A percentile compares a stretch with the other conserved stretches of the same genome.
These are phyloP conservation scores for Plagiodera versicolora DNA, from an alignment of 2,888 invertebrate genomes.

Conservation along the genomic window DNA sequence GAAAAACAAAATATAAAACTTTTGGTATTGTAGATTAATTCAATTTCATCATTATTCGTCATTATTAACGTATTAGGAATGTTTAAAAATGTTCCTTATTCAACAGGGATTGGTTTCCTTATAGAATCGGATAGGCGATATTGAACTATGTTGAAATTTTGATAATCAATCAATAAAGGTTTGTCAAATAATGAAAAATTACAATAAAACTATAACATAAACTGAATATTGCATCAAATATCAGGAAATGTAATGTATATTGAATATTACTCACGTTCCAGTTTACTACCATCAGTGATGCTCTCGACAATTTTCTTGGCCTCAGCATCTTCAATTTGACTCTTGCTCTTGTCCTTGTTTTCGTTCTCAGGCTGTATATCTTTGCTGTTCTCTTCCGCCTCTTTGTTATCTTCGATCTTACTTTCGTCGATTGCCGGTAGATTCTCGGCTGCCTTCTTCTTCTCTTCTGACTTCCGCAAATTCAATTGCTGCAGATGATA, in stretches of 20 bases:
- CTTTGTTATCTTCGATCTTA: constrained; percentile 48
- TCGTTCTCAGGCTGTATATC: constrained; percentile 68
- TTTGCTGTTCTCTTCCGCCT: constrained; percentile 54
- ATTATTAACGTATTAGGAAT: too few relatives aligned
- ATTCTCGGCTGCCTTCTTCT: constrained; percentile 44
- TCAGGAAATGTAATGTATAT: too few relatives aligned
- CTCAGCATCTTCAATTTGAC: constrained; percentile 69
- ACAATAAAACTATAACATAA: too few relatives aligned
- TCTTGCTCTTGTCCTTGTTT: constrained; percentile 49
- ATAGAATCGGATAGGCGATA: too few relatives aligned
- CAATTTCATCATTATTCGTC: too few relatives aligned
- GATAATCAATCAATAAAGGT: too few relatives aligned
- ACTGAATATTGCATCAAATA: too few relatives aligned
- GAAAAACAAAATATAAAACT: too few relatives aligned
- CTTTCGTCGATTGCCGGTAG: constrained; percentile 51
- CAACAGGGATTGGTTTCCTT: too few relatives aligned
- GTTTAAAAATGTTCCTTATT: too few relatives aligned
- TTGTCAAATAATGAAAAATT: too few relatives aligned
- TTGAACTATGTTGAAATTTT: too few relatives aligned
- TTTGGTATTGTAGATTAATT: neutral
- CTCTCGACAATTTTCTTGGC: constrained; percentile 91
- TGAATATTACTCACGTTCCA: constrained; percentile 61
- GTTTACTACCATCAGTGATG: constrained; percentile 80
- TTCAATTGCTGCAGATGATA: constrained; percentile 90
- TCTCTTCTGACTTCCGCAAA: constrained; percentile 62